Evolutionary conservation across 2,888 invertebrate species (phyloP), one percentile per base, ranked within the genome.

Genomic region (Troides aeacus): DNA sequence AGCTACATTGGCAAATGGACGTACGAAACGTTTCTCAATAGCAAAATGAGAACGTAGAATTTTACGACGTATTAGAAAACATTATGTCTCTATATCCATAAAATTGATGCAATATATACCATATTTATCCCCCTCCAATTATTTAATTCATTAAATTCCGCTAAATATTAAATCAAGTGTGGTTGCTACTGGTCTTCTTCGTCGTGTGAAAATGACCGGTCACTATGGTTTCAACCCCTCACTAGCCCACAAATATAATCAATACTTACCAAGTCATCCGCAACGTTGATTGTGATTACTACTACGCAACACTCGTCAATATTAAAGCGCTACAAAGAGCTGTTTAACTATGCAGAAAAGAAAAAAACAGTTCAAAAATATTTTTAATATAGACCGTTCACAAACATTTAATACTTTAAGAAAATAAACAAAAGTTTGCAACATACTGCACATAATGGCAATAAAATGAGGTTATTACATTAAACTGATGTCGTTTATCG

Each of bases 401-500:
- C 12, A 17, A 17, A 50, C 17, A 50, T 5, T 50, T 18, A 50
- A 15, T 23, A 58, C 5, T 23, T 24, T 24, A 58, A 24, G 15
- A 23, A 23, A 2, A 58, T 24, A 23, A 23, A 15, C 4, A 58
- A 58, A 15, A 6, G 8, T 10, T 39, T 39, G 23, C 17, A 50
- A 23, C 5, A 50, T 39, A n/a, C 50, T 4, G 18, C 7, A 36
- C 36, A 36, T n/a, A 62, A 46, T 46, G 39, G 15, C 21, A 62
- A 62, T 39, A 46, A 7, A 2, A 42, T 12, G n/a, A 3, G 50
- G 7, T 64, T 2, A 12, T 71, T 70, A 50, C 5, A 50, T 50
- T 50, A 50, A 15, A 50, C 50, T 18, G 5, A 50, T 18, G 50
- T 50, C 50, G 50, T 50, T 50, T 30, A 89, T 75, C 1, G 89